Percentiles rank a stretch among this genome's conserved stretches.
These are phyloP conservation scores for Caenorhabditis macrosperma DNA, from an alignment of 2,888 invertebrate genomes.

Conservation along the genomic window DNA sequence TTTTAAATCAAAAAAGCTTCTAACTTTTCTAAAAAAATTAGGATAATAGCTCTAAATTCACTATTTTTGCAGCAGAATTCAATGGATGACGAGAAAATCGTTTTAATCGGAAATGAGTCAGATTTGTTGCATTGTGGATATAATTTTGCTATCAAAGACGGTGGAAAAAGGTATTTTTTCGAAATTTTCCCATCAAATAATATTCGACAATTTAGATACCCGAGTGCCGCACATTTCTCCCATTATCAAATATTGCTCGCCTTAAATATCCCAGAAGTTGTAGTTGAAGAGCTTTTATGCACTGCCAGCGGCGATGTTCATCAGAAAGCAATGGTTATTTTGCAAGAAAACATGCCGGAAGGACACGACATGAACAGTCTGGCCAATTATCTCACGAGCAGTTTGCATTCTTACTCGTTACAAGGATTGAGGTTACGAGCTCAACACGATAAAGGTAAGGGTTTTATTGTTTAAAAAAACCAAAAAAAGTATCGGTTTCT, in stretches of 20 bases:
- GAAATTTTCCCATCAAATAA: not conserved
- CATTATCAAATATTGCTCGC: conserved; percentile 73
- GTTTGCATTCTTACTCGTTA: conserved; percentile 75
- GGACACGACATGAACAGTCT: conserved; percentile 75
- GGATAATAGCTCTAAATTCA: not conserved
- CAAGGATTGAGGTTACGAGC: conserved; percentile 73
- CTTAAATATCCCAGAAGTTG: conserved; percentile 70
- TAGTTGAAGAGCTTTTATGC: conserved; percentile 74
- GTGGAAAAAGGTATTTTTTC: conserved; percentile 72
- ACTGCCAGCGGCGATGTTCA: conserved; percentile 71
- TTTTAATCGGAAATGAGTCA: conserved; percentile 76
- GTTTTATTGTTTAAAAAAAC: not conserved
- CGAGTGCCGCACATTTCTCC: conserved; percentile 76
- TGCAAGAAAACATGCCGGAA: conserved; percentile 75
- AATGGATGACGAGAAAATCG: conserved; percentile 76
- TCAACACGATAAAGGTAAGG: conserved; percentile 75
- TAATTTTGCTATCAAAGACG: conserved; percentile 72
- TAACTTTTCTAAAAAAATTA: not conserved
- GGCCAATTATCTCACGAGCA: conserved; percentile 68
- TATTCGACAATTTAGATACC: conserved; percentile 67
- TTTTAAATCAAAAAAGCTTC: not conserved
- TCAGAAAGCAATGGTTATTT: conserved; percentile 59
- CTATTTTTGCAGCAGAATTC: not conserved
- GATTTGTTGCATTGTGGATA: conserved; percentile 78
- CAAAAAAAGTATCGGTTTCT: not conserved